phyloP scores from a whole-genome alignment of 2,797 vertebrate genomes.

The Perodicticus potto region DNA sequence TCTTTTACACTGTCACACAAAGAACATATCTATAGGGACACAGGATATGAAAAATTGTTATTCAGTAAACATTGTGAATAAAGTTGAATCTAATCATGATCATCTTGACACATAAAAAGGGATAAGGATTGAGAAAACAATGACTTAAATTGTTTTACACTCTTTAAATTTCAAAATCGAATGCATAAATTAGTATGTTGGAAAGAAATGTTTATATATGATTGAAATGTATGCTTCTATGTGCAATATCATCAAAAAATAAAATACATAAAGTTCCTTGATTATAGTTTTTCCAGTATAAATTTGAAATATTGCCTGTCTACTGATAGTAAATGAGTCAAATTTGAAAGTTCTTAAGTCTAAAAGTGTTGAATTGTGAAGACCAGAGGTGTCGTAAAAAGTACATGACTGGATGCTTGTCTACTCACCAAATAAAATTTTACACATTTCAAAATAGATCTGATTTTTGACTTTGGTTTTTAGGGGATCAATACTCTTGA shows the following conservation, averaged over 20 bases:
- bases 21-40: not conserved
- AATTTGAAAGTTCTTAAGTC: conserved; percentile 24
- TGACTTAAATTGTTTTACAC: conserved; percentile 35
- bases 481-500: conserved; percentile 5
- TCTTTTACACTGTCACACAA: conserved; percentile 48
- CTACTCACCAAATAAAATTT: not conserved
- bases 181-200: conserved; percentile 13
- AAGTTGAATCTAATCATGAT: conserved; percentile 46
- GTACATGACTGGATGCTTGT: not conserved
- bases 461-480: conserved; percentile 47
- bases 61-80: conserved; percentile 31
- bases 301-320: not conserved
- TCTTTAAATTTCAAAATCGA: conserved; percentile 6
- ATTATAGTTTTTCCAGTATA: not conserved
- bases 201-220: conserved; percentile 40
- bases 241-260: conserved; percentile 11
- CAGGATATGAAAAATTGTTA: conserved; percentile 50
- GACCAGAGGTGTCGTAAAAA: not conserved
- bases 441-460: not conserved
- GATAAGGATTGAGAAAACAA: not conserved
- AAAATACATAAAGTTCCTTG: not conserved
- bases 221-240: conserved; percentile 22
- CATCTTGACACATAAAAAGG: conserved; percentile 12
- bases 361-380: not conserved
- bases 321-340: not conserved